Conservation (phyloP, 2,113 vertebrate genomes). For the Eulacestoma nigropectus region DNA sequence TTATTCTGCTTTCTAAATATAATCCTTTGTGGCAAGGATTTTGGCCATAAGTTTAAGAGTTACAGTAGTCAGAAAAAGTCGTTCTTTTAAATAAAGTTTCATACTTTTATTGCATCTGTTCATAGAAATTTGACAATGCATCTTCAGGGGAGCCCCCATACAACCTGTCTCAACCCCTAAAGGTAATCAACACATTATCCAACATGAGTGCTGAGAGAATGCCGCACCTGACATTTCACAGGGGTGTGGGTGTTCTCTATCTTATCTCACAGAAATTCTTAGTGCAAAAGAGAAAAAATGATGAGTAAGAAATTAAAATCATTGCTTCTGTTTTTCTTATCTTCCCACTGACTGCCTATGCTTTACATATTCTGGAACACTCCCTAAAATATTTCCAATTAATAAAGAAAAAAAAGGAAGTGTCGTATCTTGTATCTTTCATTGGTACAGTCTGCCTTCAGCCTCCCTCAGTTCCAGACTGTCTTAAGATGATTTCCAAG, state of each 20-base stretch:
- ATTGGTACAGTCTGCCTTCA: neutral
- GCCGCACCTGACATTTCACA: neutral
- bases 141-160: neutral
- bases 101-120: neutral
- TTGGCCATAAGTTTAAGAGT: neutral
- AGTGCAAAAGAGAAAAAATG: neutral
- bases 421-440: neutral
- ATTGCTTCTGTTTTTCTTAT: neutral
- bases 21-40: neutral
- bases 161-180: neutral
- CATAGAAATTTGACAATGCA: neutral
- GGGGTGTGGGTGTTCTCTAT: rapidly evolving
- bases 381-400: neutral
- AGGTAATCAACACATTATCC: neutral
- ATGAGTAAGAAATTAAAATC: neutral
- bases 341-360: neutral
- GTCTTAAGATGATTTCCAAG: neutral
- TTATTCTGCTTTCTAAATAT: neutral
- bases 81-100: neutral
- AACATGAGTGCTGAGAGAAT: neutral
- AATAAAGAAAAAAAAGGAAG: rapidly evolving
- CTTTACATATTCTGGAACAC: neutral
- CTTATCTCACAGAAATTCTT: neutral
- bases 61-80: neutral
- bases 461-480: neutral